Evolutionary conservation across 2,888 invertebrate genomes (phyloP).

Genomic region (Scelioninae gen. 2): DNA sequence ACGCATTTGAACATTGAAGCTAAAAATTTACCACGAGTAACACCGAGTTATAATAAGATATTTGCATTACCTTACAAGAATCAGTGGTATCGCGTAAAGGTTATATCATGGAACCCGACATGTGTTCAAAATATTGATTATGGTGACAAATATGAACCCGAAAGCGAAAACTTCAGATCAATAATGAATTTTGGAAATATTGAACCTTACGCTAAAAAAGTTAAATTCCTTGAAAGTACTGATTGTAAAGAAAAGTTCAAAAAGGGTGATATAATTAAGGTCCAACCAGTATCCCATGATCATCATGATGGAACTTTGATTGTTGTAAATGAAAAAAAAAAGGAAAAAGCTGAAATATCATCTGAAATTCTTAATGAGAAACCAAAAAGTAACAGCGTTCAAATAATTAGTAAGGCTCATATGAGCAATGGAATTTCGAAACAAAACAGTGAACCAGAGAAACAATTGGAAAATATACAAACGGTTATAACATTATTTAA

Average conservation of each 20-base stretch:
- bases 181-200: constrained; percentile 25
- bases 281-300: constrained; percentile 28
- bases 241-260: constrained; percentile 25
- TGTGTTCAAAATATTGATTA: constrained; percentile 65
- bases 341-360: too few species aligned
- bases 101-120: constrained; percentile 62
- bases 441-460: background rate
- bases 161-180: constrained; percentile 60
- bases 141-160: constrained; percentile 58
- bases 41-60: constrained; percentile 59
- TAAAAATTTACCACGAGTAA: background rate
- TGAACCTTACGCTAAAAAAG: constrained; percentile 46
- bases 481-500: constrained; percentile 12
- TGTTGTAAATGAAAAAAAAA: constrained; percentile 6
- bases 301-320: constrained; percentile 2
- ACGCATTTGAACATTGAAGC: constrained; percentile 48
- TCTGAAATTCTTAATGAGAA: background rate
- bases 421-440: too few species aligned
- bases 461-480: background rate
- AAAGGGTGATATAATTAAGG: constrained; percentile 47
- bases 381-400: background rate
- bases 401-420: too few species aligned
- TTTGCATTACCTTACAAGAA: constrained; percentile 61
- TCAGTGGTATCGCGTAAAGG: constrained; percentile 65
- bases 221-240: constrained; percentile 24